phyloP scores from a whole-genome alignment of 2,888 invertebrate species.

The Lasioglossum figueresi region DNA sequence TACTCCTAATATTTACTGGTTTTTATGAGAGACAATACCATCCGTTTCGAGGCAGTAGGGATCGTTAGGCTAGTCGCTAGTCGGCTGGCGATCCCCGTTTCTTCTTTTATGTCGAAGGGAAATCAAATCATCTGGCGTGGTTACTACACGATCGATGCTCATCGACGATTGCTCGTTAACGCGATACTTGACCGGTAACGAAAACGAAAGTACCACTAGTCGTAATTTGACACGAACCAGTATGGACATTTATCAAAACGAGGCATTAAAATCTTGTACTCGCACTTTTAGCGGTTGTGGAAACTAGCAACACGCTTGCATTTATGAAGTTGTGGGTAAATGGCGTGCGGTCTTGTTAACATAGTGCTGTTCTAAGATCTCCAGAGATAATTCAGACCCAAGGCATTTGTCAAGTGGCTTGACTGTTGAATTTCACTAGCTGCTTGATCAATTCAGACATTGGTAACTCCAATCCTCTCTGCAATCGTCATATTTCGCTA shows the following conservation, averaged over 20 bases:
- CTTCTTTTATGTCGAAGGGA: background rate
- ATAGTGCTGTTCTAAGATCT: background rate
- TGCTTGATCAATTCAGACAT: background rate
- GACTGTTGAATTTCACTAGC: background rate
- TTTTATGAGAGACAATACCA: constrained; percentile 24
- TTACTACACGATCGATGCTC: background rate
- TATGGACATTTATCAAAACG: background rate
- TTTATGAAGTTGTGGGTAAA: background rate
- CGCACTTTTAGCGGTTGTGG: background rate
- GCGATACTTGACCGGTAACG: background rate
- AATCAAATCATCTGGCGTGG: background rate
- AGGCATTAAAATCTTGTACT: background rate
- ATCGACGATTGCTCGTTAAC: background rate
- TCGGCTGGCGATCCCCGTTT: background rate
- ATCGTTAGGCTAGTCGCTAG: background rate
- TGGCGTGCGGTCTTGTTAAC: background rate
- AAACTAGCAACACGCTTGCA: background rate
- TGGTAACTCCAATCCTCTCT: background rate
- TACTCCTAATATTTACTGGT: constrained; percentile 31
- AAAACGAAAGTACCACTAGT: background rate
- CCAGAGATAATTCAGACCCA: background rate
- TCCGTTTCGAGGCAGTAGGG: background rate
- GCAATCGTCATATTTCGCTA: background rate
- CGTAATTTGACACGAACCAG: background rate
- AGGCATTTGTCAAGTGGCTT: background rate